Evolutionary conservation across 2,113 vertebrate species (phyloP).

Genomic region (Pitta sordida): DNA sequence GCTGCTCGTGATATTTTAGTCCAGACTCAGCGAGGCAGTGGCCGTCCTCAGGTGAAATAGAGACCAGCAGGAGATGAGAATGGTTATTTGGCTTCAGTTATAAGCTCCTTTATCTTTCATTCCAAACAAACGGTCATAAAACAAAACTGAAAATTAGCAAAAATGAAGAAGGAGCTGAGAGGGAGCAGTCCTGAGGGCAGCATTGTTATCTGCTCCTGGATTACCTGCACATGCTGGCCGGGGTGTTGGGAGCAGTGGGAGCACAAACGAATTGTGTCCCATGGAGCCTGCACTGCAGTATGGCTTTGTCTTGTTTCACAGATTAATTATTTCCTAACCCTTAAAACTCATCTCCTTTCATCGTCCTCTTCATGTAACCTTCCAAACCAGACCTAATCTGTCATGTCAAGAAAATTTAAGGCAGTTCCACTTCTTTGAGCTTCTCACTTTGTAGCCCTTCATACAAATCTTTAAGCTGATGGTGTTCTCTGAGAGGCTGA

Average conservation of each 20-base stretch:
- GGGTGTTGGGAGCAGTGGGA: neutral
- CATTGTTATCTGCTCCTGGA: neutral
- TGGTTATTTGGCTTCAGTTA: neutral
- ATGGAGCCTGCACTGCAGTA: neutral
- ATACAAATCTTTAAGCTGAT: slow-evolving; percentile 24
- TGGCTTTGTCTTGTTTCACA: neutral
- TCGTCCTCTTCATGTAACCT: neutral
- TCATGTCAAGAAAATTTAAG: neutral
- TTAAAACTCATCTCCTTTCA: neutral
- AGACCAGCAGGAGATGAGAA: neutral
- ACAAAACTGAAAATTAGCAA: neutral
- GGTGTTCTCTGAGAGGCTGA: neutral
- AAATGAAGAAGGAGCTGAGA: neutral
- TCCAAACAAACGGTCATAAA: neutral
- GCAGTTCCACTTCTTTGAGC: neutral
- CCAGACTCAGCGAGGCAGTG: neutral
- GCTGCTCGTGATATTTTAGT: neutral
- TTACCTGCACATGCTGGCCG: neutral
- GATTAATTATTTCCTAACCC: neutral
- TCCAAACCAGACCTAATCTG: neutral
- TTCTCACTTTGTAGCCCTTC: neutral
- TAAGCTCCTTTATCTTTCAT: neutral
- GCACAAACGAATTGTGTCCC: neutral
- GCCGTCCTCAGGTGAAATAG: neutral
- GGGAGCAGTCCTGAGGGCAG: neutral